Percentiles rank a stretch among this genome's conserved stretches.
These are phyloP conservation scores for Neosalanx taihuensis DNA, from an alignment of 2,797 vertebrate genomes.

Conservation along the genomic window DNA sequence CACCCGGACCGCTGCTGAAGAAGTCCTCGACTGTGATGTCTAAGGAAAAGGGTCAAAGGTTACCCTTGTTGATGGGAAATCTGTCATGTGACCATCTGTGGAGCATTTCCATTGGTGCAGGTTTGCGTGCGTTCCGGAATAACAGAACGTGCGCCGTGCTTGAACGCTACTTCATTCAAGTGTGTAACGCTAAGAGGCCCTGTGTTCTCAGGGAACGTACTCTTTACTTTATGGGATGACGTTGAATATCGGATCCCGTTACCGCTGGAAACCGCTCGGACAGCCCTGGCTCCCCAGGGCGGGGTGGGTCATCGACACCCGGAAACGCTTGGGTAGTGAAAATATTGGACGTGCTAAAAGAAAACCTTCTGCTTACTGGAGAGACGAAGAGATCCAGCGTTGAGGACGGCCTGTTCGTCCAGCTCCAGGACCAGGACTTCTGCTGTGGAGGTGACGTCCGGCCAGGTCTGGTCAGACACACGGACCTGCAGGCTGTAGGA, in stretches of 20 bases:
- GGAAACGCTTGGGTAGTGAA: neutral
- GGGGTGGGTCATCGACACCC: neutral
- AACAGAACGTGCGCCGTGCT: too few relatives aligned
- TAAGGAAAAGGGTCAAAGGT: conserved; percentile 35
- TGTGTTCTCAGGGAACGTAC: too few relatives aligned
- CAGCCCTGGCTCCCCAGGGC: neutral
- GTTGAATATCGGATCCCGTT: neutral
- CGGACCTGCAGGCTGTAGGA: conserved; percentile 78
- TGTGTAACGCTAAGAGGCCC: too few relatives aligned
- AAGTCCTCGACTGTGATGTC: conserved; percentile 80
- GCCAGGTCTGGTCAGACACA: conserved; percentile 84
- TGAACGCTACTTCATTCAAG: too few relatives aligned
- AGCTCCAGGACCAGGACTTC: conserved; percentile 79
- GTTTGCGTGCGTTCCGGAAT: too few relatives aligned
- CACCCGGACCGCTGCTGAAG: conserved; percentile 59
- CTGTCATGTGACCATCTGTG: too few relatives aligned
- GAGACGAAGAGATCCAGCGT: conserved; percentile 78
- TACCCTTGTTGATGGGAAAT: too few relatives aligned
- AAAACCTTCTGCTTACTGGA: conserved; percentile 68
- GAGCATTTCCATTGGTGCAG: too few relatives aligned
- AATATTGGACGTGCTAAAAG: neutral
- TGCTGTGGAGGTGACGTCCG: conserved; percentile 81
- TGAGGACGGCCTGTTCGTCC: conserved; percentile 72
- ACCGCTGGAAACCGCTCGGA: neutral
- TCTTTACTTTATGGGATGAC: neutral